Evolutionary conservation across 1,140 invertebrate genomes (phyloP).

Genomic region (Scylla paramamosain): DNA sequence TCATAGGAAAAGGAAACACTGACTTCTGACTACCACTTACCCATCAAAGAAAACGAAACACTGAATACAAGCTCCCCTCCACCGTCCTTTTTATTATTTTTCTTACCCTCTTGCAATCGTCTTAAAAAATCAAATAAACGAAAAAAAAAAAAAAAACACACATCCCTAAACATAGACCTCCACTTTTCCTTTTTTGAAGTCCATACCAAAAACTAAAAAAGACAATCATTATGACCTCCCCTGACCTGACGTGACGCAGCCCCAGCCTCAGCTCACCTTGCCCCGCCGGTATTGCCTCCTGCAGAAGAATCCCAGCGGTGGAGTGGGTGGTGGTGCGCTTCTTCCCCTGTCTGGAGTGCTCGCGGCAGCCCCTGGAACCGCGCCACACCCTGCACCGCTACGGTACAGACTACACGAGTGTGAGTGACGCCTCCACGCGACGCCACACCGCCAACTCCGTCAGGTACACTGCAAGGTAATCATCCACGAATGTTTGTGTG

Average conservation of each 20-base stretch:
- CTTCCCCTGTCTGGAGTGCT: conserved; percentile 68
- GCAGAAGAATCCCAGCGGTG: conserved; percentile 69
- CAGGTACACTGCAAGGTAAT: conserved; percentile 43
- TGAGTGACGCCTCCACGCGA: conserved; percentile 63
- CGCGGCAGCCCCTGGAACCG: conserved; percentile 56
- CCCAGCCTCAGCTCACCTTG: neutral
- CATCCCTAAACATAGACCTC: too few species aligned
- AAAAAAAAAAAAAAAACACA: too few species aligned
- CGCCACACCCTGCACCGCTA: conserved; percentile 43
- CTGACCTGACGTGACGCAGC: neutral
- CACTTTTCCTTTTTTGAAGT: too few species aligned
- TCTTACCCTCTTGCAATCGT: too few species aligned
- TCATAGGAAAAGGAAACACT: too few species aligned
- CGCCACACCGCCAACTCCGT: conserved; percentile 55
- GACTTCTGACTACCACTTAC: too few species aligned
- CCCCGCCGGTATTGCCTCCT: neutral
- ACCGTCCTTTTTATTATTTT: too few species aligned
- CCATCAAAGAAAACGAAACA: too few species aligned
- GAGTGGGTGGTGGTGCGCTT: conserved; percentile 55
- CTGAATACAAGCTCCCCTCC: too few species aligned
- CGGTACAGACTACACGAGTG: conserved; percentile 66
- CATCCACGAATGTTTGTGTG: neutral
- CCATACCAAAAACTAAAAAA: neutral
- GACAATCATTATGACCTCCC: neutral
- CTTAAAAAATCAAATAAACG: too few species aligned